phyloP scores from a whole-genome alignment of 2,888 invertebrate species.

The Aphidius colemani region DNA sequence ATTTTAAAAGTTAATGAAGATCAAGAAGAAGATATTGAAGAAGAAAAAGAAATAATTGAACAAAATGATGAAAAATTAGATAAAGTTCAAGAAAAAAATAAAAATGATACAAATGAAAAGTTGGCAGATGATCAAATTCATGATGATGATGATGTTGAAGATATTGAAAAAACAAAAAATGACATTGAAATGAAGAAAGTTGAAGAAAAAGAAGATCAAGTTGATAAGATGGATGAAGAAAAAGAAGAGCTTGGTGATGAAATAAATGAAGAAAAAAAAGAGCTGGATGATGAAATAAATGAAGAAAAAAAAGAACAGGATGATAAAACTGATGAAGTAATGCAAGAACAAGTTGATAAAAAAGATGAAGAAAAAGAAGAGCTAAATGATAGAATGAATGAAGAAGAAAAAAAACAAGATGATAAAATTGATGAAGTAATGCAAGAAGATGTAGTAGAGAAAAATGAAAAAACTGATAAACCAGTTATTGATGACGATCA shows the following conservation, averaged over 20 bases:
- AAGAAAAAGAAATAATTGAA: conserved; percentile 5
- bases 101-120: conserved; percentile 28
- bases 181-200: background rate
- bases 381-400: background rate
- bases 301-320: no score
- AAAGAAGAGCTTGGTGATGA: background rate
- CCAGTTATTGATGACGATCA: no score
- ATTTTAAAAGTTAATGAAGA: conserved; percentile 51
- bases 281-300: no score
- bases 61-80: conserved; percentile 21
- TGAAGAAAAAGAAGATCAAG: background rate
- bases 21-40: conserved; percentile 35
- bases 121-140: background rate
- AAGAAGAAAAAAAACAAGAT: background rate
- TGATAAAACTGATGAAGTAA: no score
- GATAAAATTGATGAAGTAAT: no score
- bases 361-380: background rate
- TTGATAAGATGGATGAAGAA: background rate
- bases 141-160: conserved; percentile 1
- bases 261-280: background rate
- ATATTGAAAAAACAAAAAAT: background rate
- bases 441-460: no score
- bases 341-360: background rate
- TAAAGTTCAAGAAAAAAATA: conserved; percentile 28
- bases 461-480: no score